Evolutionary conservation across 2,888 invertebrate species (phyloP).

Genomic region (Ectobius pallidus): DNA sequence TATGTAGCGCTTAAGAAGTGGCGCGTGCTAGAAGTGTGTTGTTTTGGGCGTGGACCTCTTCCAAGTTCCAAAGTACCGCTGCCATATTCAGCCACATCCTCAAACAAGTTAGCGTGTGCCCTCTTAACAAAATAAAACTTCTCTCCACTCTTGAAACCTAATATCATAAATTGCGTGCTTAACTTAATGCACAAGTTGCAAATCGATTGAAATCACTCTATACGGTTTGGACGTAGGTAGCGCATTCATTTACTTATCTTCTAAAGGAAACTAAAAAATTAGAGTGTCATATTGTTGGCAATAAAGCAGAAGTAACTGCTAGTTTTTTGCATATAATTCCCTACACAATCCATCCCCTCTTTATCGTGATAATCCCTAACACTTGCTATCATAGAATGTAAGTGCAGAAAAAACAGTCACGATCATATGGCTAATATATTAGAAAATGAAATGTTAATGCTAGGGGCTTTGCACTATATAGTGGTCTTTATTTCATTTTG

Average conservation of each 20-base stretch:
- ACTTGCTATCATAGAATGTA: neutral
- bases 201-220: too few relatives aligned
- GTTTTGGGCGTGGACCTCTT: too few relatives aligned
- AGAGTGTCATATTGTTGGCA: too few relatives aligned
- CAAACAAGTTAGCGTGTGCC: neutral
- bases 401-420: neutral
- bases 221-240: too few relatives aligned
- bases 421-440: neutral
- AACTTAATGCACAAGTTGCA: neutral
- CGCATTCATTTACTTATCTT: too few relatives aligned
- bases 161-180: neutral
- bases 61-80: too few relatives aligned
- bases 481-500: slow-evolving; percentile 3
- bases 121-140: neutral
- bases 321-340: too few relatives aligned
- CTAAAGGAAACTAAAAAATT: too few relatives aligned
- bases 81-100: neutral
- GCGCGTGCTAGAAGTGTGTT: too few relatives aligned
- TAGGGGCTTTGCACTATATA: neutral
- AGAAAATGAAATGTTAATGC: neutral
- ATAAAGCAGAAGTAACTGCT: too few relatives aligned
- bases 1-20: too few relatives aligned
- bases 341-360: too few relatives aligned
- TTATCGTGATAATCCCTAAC: neutral
- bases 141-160: neutral